phyloP scores from a whole-genome alignment of 2,888 invertebrate genomes.

The Halictus ligatus region DNA sequence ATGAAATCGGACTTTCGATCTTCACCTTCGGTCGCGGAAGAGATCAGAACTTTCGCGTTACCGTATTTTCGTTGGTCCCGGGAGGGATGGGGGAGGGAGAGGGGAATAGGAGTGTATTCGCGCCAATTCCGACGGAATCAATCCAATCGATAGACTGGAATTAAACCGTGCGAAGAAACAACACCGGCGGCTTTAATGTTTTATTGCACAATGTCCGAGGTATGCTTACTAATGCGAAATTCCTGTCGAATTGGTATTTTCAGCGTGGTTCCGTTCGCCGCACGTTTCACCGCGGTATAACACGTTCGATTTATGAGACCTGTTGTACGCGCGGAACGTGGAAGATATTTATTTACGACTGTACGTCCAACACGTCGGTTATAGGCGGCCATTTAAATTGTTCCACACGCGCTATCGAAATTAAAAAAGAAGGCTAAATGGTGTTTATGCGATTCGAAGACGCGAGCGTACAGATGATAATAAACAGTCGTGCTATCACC shows the following conservation, averaged over 20 bases:
- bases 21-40: background rate
- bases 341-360: background rate
- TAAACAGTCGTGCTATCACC: background rate
- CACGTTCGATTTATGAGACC: background rate
- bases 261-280: background rate
- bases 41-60: background rate
- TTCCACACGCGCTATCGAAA: background rate
- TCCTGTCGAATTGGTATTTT: background rate
- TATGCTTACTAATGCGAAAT: slow-evolving; percentile 15
- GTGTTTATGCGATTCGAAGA: background rate
- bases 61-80: background rate
- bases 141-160: slow-evolving; percentile 50
- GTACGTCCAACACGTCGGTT: background rate
- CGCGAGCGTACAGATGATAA: background rate
- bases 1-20: slow-evolving; percentile 20
- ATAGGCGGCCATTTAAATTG: background rate
- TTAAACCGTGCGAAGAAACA: slow-evolving; percentile 39
- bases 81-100: background rate
- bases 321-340: background rate
- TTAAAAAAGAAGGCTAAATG: background rate
- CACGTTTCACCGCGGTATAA: background rate
- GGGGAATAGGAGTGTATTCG: background rate
- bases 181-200: slow-evolving; percentile 17
- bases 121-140: slow-evolving; percentile 25
- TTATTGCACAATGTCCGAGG: slow-evolving; percentile 9